Evolutionary conservation across 2,113 vertebrate genomes (phyloP).

Genomic region (Chionomys nivalis): DNA sequence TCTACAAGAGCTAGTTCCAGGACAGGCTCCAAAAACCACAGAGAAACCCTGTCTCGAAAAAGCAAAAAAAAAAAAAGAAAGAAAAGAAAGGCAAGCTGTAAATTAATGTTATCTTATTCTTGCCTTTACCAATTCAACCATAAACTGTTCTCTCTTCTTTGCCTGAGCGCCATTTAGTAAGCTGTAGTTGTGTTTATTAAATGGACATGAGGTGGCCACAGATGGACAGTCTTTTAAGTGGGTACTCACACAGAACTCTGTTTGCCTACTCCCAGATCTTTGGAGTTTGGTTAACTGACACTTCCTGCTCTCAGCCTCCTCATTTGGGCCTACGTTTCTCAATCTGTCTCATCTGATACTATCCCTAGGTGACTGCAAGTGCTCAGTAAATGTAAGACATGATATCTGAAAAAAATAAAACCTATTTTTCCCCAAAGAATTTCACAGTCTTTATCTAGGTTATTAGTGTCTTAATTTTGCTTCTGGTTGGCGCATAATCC

Average conservation of each 20-base stretch:
- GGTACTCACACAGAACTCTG: not conserved
- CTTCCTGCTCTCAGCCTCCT: not conserved
- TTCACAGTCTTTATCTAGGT: not conserved
- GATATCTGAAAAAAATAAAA: not conserved
- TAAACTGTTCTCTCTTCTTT: slow-evolving; percentile 49
- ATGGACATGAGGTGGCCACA: not conserved
- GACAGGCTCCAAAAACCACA: too few species aligned
- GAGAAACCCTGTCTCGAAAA: too few species aligned
- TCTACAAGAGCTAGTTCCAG: too few species aligned
- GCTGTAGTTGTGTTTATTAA: not conserved
- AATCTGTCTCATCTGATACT: not conserved
- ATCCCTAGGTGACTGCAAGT: not conserved
- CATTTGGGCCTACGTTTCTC: not conserved
- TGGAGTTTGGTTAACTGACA: not conserved
- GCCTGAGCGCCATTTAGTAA: slow-evolving; percentile 23
- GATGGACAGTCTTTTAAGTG: not conserved
- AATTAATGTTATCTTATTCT: not conserved
- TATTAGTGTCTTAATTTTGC: not conserved
- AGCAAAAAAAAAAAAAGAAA: too few species aligned
- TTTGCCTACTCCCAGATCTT: not conserved
- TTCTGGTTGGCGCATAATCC: not conserved
- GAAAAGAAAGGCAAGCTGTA: slow-evolving; percentile 38
- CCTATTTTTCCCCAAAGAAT: not conserved
- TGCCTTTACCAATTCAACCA: slow-evolving; percentile 55
- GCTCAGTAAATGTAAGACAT: not conserved